Evolutionary conservation across 2,113 vertebrate species (phyloP), one percentile per base, ranked within the genome.

Genomic region (Perca flavescens): DNA sequence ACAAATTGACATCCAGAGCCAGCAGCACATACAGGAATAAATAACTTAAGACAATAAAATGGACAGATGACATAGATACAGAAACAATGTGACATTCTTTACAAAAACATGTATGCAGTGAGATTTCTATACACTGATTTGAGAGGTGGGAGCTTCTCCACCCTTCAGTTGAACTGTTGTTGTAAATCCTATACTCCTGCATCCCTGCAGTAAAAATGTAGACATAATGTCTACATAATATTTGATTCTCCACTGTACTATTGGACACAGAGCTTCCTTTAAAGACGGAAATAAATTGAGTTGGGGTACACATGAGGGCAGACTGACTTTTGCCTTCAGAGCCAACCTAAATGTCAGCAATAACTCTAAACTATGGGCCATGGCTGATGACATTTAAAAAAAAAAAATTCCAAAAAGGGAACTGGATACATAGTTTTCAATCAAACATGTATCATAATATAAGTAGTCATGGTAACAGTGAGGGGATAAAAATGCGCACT

Each of bases 1-100:
- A 79, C 31, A 17, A 75, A 74, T 2, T 74, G 50, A 73, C 61
- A 36, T 70, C 36, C 49, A n/a, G 36, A 65, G 60, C 57, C 79
- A 78, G 74, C 70, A 66, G 60, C n/a, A 53, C 43, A n/a, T 34
- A 22, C 56, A 64, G 6, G 52, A 56, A 63, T 71, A 49, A 61
- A 77, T 62, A 47, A 61, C 49, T 54, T 16, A 40, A 56, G 22
- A 43, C 54, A 53, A 31, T 43, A 52, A 79, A 64, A 43, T 34
- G 36, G 34, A 31, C 1, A 16, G 28, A 54, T 11, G 28, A 46
- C 50, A 65, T 2, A 10, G 40, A 74, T 61, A 25, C 19, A 49
- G 68, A 56, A 69, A 69, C 17, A 46, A 74, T 22, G 46, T 74
- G 53, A 52, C 60, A 46, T 19, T 70, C 12, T 34, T n/a, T 0